Percentiles rank a stretch among this genome's conserved stretches.
Conservation (phyloP, 1,140 invertebrate species). For the Hylyphantes graminicola region DNA sequence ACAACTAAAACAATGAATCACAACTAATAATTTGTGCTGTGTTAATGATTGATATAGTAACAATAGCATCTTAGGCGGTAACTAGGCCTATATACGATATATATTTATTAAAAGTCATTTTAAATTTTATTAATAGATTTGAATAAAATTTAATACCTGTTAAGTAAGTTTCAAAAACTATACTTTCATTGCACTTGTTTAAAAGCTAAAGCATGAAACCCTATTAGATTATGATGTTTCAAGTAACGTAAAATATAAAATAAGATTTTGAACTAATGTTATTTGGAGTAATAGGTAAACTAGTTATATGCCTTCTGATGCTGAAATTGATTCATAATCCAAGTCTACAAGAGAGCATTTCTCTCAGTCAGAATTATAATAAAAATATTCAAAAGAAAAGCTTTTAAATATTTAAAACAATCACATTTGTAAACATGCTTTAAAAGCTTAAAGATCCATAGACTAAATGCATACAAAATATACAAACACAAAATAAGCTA, state of each 20-base stretch:
- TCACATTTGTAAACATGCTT: too few relatives aligned
- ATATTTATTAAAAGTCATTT: not conserved
- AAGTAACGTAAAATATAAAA: too few relatives aligned
- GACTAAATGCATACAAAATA: too few relatives aligned
- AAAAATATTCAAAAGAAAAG: too few relatives aligned
- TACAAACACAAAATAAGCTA: too few relatives aligned
- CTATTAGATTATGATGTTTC: too few relatives aligned
- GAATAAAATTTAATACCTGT: not conserved
- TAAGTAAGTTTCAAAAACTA: not conserved
- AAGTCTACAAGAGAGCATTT: too few relatives aligned
- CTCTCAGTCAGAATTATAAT: too few relatives aligned
- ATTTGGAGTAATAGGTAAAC: not conserved
- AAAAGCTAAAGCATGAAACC: not conserved
- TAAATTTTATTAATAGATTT: not conserved
- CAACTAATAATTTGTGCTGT: constrained; percentile 3
- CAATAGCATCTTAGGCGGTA: constrained; percentile 9
- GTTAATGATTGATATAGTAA: constrained; percentile 4
- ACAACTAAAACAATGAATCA: constrained; percentile 13
- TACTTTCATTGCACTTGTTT: not conserved
- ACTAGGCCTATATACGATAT: not conserved
- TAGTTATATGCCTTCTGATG: too few relatives aligned
- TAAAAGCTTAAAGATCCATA: too few relatives aligned
- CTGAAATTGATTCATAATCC: too few relatives aligned
- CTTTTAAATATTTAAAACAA: too few relatives aligned
- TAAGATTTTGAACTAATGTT: not conserved